Conservation (phyloP, 2,113 vertebrate species). For the Callipepla squamata region DNA sequence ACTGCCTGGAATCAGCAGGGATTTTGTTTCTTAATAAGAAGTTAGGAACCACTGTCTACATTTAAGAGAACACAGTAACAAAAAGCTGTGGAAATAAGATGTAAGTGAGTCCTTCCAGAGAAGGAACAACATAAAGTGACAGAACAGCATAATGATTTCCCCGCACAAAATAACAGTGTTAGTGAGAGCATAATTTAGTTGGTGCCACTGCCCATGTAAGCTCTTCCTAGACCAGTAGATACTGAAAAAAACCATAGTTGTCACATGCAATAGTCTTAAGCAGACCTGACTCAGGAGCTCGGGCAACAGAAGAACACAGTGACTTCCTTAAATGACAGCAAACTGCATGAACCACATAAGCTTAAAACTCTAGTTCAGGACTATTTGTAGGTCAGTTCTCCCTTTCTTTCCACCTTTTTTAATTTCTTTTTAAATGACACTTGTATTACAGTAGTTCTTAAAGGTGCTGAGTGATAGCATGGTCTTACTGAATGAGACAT, state of each 20-base stretch:
- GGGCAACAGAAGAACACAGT: not conserved
- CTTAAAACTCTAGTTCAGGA: not conserved
- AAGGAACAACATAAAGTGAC: not conserved
- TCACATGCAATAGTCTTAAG: not conserved
- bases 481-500: not conserved
- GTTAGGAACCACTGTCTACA: not conserved
- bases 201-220: not conserved
- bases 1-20: not conserved
- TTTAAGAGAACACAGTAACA: not conserved
- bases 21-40: not conserved
- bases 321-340: not conserved
- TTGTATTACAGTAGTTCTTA: conserved; percentile 15
- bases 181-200: not conserved
- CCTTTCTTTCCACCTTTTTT: not conserved
- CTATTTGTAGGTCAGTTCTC: not conserved
- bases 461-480: not conserved
- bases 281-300: not conserved
- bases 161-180: not conserved
- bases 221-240: not conserved
- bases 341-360: conserved; percentile 6
- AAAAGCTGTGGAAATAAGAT: not conserved
- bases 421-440: not conserved
- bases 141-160: not conserved
- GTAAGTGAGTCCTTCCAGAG: not conserved
- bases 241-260: not conserved